Conservation (phyloP, 2,797 vertebrate species). For the Myotis planiceps region DNA sequence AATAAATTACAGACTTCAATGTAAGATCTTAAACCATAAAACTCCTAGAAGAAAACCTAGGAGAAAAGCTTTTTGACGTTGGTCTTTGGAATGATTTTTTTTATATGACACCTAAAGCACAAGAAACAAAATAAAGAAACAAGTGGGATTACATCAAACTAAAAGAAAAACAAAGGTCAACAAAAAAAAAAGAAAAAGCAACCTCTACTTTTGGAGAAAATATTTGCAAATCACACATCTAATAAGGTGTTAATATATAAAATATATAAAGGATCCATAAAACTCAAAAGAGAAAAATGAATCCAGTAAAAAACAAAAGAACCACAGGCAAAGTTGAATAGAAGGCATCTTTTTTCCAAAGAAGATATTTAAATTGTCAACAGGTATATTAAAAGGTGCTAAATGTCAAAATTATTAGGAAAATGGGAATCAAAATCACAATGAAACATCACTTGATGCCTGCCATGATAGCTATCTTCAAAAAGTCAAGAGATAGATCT, state of each 20-base stretch:
- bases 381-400: background rate
- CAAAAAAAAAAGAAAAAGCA: background rate
- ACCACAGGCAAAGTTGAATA: background rate
- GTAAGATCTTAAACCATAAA: no score
- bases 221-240: background rate
- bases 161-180: background rate
- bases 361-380: background rate
- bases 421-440: background rate
- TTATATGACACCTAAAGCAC: background rate
- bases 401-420: background rate
- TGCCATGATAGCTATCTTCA: background rate
- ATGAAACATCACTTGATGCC: background rate
- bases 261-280: background rate
- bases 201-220: background rate
- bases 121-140: background rate
- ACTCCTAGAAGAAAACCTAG: background rate
- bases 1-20: background rate
- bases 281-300: background rate
- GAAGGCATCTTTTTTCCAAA: background rate
- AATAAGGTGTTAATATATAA: background rate
- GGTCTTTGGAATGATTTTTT: background rate
- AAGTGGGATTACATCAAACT: background rate
- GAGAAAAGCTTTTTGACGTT: background rate
- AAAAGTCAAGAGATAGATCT: background rate
- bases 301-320: background rate